These are phyloP conservation scores for Psophia crepitans DNA, from an alignment of 2,113 vertebrate genomes.

Conservation along the genomic window DNA sequence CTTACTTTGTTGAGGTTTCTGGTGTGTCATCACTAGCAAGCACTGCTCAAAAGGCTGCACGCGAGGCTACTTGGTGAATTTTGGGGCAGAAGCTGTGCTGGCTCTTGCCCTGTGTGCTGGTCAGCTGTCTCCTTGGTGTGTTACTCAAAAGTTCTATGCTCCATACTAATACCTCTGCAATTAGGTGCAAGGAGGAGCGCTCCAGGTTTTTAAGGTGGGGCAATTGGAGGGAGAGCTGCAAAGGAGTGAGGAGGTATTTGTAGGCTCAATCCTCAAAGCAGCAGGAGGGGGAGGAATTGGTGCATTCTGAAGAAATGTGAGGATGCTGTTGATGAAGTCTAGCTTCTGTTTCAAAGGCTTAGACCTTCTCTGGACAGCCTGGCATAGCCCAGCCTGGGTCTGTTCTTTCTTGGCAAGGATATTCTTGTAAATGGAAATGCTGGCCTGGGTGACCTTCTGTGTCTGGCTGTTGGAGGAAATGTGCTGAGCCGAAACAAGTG, in stretches of 20 bases:
- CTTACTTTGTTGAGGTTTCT: not conserved
- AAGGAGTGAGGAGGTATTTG: not conserved
- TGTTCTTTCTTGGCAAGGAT: constrained; percentile 4
- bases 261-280: not conserved
- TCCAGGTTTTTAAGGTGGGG: not conserved
- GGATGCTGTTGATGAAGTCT: not conserved
- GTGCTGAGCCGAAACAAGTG: not conserved
- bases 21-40: not conserved
- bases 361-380: not conserved
- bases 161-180: not conserved
- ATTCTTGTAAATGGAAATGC: not conserved
- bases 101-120: not conserved
- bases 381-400: not conserved
- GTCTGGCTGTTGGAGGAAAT: constrained; percentile 7
- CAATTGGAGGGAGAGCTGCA: not conserved
- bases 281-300: not conserved
- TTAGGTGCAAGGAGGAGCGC: not conserved
- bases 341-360: not conserved
- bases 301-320: not conserved
- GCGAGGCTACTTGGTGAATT: not conserved
- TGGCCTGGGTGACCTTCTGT: constrained; percentile 36
- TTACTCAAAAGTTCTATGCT: not conserved
- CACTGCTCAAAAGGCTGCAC: not conserved
- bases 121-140: not conserved
- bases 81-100: not conserved